Conservation (phyloP, 2,113 vertebrate species). For the Micromys minutus region DNA sequence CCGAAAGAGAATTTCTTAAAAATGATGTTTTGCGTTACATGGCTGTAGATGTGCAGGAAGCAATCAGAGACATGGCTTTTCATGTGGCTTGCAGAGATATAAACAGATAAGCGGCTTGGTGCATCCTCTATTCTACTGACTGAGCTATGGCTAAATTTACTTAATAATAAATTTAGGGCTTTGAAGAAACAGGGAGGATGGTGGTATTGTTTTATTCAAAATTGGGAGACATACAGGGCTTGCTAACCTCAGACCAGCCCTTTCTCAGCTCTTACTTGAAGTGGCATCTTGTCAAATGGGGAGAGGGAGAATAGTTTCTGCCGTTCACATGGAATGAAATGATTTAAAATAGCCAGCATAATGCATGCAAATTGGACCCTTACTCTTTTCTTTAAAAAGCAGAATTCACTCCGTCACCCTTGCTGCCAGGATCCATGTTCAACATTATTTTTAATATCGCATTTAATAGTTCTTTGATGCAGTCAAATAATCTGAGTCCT, state of each 20-base stretch:
- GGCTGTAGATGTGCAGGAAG: slow-evolving; percentile 81
- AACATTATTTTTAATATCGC: slow-evolving; percentile 62
- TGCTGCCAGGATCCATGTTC: slow-evolving; percentile 70
- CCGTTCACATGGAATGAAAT: slow-evolving; percentile 67
- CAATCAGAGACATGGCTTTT: slow-evolving; percentile 66
- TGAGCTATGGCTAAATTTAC: slow-evolving; percentile 79
- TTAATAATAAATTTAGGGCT: slow-evolving; percentile 78
- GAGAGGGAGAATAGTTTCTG: slow-evolving; percentile 33
- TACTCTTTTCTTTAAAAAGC: slow-evolving; percentile 68
- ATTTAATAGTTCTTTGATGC: slow-evolving; percentile 35
- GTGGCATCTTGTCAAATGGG: slow-evolving; percentile 67
- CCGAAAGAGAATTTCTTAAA: slow-evolving; percentile 79
- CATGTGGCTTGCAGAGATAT: slow-evolving; percentile 74
- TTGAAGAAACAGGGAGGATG: slow-evolving; percentile 60
- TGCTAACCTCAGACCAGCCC: slow-evolving; percentile 65
- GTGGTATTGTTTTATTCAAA: slow-evolving; percentile 65
- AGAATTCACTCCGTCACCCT: slow-evolving; percentile 66
- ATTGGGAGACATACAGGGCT: slow-evolving; percentile 49
- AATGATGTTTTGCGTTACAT: slow-evolving; percentile 81
- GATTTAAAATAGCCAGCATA: slow-evolving; percentile 75
- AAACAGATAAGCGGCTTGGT: slow-evolving; percentile 70
- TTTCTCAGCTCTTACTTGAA: slow-evolving; percentile 56
- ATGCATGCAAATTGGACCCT: slow-evolving; percentile 72
- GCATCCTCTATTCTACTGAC: slow-evolving; percentile 55
- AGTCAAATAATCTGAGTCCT: slow-evolving; percentile 1